Conservation (phyloP, 2,797 vertebrate species). For the Clarias pachynema region DNA sequence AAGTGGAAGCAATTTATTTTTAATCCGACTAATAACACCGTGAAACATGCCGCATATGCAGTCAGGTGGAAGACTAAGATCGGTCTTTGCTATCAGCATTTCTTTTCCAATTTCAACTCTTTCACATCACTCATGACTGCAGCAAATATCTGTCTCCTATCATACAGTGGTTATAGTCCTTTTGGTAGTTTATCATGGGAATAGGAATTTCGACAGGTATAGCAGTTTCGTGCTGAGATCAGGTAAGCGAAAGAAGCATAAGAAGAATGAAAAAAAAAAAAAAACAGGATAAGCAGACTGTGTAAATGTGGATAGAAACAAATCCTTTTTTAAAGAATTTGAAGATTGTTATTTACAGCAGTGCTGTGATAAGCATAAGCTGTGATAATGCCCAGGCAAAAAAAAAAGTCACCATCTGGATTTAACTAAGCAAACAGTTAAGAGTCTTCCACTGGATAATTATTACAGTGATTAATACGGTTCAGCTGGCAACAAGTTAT, state of each 20-base stretch:
- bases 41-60: background rate
- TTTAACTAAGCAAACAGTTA: too few species aligned
- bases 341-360: background rate
- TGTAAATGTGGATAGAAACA: background rate
- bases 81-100: background rate
- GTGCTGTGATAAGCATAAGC: background rate
- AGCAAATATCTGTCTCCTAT: conserved; percentile 5
- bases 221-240: conserved; percentile 22
- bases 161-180: background rate
- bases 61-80: background rate
- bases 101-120: background rate
- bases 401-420: too few species aligned
- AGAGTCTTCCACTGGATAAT: too few species aligned
- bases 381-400: too few species aligned
- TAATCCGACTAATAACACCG: background rate
- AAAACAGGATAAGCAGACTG: background rate
- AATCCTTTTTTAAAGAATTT: background rate
- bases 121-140: conserved; percentile 1
- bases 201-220: background rate
- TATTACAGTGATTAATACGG: too few species aligned
- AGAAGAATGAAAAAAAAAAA: background rate
- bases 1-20: background rate
- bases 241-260: background rate
- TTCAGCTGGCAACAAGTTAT: too few species aligned
- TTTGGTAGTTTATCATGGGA: conserved; percentile 3